phyloP scores from a whole-genome alignment of 2,113 vertebrate genomes.

The Pandion haliaetus region DNA sequence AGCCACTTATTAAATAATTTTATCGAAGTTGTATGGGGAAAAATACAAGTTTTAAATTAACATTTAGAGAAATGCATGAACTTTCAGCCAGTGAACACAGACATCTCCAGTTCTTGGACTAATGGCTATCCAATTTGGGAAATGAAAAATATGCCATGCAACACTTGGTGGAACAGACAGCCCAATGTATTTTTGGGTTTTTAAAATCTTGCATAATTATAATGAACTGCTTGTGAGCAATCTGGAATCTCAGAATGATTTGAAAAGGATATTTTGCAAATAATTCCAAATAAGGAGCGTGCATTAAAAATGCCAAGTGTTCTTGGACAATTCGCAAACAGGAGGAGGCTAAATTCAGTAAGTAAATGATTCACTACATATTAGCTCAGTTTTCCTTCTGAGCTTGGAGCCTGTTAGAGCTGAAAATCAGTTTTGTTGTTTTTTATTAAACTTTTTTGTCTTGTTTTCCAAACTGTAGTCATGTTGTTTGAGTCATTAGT shows the following conservation, averaged over 20 bases:
- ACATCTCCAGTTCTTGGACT: background rate
- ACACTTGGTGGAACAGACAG: background rate
- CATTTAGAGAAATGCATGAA: background rate
- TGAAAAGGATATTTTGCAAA: slow-evolving; percentile 10
- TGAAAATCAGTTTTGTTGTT: background rate
- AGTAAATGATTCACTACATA: background rate
- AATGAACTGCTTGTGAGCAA: background rate
- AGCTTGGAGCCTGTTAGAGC: background rate
- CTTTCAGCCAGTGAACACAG: background rate
- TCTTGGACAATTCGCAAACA: background rate
- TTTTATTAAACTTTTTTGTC: background rate
- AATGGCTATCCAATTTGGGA: background rate
- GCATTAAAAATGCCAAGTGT: background rate
- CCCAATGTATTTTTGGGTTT: background rate
- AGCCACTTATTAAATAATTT: background rate
- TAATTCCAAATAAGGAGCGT: background rate
- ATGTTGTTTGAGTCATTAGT: background rate
- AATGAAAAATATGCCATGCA: background rate
- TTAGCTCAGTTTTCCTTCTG: background rate
- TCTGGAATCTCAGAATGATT: background rate
- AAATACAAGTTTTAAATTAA: background rate
- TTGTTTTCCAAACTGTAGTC: background rate
- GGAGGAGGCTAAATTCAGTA: background rate
- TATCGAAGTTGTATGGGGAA: background rate
- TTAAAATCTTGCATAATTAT: background rate